Evolutionary conservation across 2,888 invertebrate genomes (phyloP).

Genomic region (Cybosia mesomella): DNA sequence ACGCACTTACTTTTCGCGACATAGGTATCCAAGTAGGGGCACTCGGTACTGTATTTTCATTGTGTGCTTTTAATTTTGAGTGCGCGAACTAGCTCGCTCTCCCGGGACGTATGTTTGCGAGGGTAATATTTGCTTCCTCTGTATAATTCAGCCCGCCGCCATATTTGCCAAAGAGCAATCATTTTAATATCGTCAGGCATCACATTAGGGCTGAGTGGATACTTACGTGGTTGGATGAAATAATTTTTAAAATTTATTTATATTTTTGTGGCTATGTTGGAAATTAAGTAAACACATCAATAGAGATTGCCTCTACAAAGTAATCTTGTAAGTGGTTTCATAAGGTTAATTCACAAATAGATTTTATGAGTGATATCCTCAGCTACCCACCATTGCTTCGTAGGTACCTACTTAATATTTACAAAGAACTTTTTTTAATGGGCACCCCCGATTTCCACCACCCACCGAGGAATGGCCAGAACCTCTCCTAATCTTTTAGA

Average conservation of each 20-base stretch:
- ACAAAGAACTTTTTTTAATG: background rate
- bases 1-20: constrained; percentile 85
- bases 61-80: constrained; percentile 89
- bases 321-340: constrained; percentile 15
- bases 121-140: constrained; percentile 88
- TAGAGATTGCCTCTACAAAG: constrained; percentile 4
- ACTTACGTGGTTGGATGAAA: constrained; percentile 78
- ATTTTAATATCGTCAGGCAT: constrained; percentile 88
- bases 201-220: constrained; percentile 83
- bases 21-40: constrained; percentile 82
- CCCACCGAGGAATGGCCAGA: background rate
- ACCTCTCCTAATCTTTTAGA: too few relatives aligned
- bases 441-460: background rate
- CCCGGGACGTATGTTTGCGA: constrained; percentile 87
- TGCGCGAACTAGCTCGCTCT: constrained; percentile 88
- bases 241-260: constrained; percentile 80
- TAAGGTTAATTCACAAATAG: background rate
- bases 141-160: constrained; percentile 89
- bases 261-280: constrained; percentile 36
- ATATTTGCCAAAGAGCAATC: constrained; percentile 89
- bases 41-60: constrained; percentile 86
- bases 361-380: background rate
- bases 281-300: constrained; percentile 16
- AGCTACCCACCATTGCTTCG: background rate
- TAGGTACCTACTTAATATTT: background rate